Conservation (phyloP, 2,797 vertebrate species). For the Lophura swinhoii region DNA sequence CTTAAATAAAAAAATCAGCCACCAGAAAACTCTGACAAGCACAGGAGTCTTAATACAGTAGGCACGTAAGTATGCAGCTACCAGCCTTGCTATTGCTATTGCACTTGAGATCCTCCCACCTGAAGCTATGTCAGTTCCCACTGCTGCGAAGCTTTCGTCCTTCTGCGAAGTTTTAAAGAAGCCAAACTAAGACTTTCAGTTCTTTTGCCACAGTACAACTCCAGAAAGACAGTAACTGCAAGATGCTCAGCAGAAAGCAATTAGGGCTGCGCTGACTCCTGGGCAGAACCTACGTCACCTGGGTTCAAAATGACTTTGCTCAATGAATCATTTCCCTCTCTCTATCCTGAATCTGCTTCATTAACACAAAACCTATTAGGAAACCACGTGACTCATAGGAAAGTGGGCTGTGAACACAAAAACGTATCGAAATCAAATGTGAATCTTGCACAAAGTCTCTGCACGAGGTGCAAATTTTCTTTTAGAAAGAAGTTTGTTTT, state of each 20-base stretch:
- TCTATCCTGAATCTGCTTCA: not conserved
- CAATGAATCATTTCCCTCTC: not conserved
- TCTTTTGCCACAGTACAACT: not conserved
- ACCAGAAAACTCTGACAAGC: not conserved
- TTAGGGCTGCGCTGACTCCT: accelerated
- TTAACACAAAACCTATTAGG: not conserved
- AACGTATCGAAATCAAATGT: not conserved
- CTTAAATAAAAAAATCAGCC: not conserved
- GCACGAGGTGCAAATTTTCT: not conserved
- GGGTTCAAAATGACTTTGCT: not conserved
- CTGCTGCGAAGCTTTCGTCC: not conserved
- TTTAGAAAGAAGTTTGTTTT: not conserved
- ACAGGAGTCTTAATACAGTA: not conserved
- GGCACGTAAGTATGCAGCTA: not conserved
- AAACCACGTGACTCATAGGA: not conserved
- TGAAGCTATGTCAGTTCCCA: not conserved
- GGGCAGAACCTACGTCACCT: not conserved
- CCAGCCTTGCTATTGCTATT: not conserved
- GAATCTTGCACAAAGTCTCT: not conserved
- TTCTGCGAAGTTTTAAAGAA: not conserved
- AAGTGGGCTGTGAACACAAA: not conserved
- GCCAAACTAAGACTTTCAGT: not conserved
- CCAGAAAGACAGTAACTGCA: not conserved
- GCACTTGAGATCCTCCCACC: not conserved
- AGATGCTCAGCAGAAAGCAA: not conserved